Conservation (phyloP, 2,797 vertebrate species). For the Myripristis jacobus region DNA sequence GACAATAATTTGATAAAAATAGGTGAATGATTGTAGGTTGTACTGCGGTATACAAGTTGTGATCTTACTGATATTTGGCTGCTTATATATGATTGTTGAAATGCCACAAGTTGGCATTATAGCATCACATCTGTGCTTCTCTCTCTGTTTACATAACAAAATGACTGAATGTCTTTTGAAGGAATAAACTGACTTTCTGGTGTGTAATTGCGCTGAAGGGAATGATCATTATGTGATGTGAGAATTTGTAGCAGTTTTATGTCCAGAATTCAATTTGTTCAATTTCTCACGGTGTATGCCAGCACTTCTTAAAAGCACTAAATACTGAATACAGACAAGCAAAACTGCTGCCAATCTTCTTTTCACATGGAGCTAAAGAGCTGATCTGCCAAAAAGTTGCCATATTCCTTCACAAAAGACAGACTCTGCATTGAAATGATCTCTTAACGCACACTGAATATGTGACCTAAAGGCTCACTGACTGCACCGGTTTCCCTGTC, state of each 20-base stretch:
- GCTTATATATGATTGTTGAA: conserved; percentile 3
- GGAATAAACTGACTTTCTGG: neutral
- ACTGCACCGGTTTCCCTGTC: conserved; percentile 55
- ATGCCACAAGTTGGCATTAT: conserved; percentile 2
- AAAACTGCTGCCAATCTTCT: conserved; percentile 11
- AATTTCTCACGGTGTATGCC: no score
- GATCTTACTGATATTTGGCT: conserved; percentile 9
- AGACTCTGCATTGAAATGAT: neutral
- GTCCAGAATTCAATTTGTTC: neutral
- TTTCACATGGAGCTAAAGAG: neutral
- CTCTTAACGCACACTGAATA: conserved; percentile 18
- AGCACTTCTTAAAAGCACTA: neutral
- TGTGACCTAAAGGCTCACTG: conserved; percentile 5
- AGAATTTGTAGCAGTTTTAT: conserved; percentile 2
- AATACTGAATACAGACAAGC: neutral
- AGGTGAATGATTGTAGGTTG: conserved; percentile 35
- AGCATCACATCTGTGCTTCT: conserved; percentile 36
- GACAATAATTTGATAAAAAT: conserved; percentile 15
- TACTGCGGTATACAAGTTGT: conserved; percentile 12
- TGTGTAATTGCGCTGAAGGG: neutral
- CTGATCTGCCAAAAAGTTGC: neutral
- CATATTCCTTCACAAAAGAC: conserved; percentile 16
- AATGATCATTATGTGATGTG: neutral
- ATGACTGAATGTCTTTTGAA: conserved; percentile 23
- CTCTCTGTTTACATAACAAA: conserved; percentile 39